Conservation (phyloP, 1,140 invertebrate genomes). For the Dufourea novaeangliae region DNA sequence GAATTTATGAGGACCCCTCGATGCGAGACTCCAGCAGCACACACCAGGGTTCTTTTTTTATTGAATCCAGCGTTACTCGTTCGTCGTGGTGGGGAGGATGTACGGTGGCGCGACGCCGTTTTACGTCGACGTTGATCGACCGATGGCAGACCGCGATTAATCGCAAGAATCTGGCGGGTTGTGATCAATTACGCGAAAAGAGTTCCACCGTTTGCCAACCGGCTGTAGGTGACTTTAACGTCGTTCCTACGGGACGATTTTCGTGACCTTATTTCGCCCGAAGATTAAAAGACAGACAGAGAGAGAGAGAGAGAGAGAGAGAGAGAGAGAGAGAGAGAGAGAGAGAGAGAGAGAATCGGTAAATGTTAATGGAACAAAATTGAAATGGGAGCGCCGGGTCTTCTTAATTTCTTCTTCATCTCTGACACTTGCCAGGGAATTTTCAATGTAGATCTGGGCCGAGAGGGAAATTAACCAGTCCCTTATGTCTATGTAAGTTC, state of each 20-base stretch:
- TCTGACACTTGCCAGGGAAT: neutral
- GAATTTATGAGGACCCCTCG: constrained; percentile 10
- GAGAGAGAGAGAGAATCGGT: constrained; percentile 8
- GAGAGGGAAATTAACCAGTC: constrained; percentile 20
- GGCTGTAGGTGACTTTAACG: constrained; percentile 27
- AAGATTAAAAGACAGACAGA: constrained; percentile 42
- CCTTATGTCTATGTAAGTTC: no score
- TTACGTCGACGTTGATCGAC: constrained; percentile 9
- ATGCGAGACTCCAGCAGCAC: neutral
- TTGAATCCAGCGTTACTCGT: constrained; percentile 7
- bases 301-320: no score
- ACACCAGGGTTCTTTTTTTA: constrained; percentile 10
- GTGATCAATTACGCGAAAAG: constrained; percentile 44
- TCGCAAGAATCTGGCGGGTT: neutral
- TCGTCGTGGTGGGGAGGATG: no score
- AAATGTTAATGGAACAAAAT: constrained; percentile 36
- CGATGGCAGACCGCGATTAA: neutral
- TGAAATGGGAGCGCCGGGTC: neutral
- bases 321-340: no score
- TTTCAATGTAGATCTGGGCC: neutral
- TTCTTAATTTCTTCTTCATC: neutral
- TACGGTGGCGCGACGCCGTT: neutral
- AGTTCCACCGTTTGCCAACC: constrained; percentile 21
- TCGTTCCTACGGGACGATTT: constrained; percentile 30
- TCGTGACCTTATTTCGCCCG: constrained; percentile 19